Conservation (phyloP, 2,113 vertebrate species). For the Corythaixoides concolor region DNA sequence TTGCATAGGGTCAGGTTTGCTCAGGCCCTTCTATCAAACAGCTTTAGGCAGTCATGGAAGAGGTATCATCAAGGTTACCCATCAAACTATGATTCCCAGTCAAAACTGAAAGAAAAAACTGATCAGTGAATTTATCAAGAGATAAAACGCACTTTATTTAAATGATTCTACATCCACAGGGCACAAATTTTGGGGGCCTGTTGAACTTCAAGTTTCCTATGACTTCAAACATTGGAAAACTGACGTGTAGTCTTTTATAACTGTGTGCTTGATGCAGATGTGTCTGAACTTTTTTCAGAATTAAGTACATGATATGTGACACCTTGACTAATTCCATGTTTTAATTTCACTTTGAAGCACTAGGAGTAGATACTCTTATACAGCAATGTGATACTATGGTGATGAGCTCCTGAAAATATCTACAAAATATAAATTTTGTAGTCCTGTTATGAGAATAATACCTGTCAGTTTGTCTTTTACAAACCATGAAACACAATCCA, state of each 20-base stretch:
- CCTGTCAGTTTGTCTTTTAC: background rate
- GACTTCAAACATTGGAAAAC: background rate
- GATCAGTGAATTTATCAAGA: background rate
- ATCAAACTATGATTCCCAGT: background rate
- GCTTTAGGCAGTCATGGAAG: background rate
- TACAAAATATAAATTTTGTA: background rate
- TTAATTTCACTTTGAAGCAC: background rate
- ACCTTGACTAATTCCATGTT: background rate
- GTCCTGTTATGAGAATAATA: background rate
- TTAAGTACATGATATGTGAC: background rate
- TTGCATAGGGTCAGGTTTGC: background rate
- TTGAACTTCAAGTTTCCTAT: background rate
- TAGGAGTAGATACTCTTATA: background rate
- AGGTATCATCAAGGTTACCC: background rate
- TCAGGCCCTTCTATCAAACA: background rate
- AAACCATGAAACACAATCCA: background rate
- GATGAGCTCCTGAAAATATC: background rate
- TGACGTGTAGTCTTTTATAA: background rate
- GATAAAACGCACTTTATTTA: background rate
- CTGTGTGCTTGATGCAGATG: background rate
- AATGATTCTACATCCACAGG: background rate
- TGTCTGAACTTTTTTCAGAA: background rate
- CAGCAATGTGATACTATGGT: background rate
- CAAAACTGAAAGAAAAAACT: background rate
- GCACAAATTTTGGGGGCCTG: accelerated